These are phyloP conservation scores for Ammodramus savannarum DNA, from an alignment of 2,113 vertebrate genomes.

Conservation along the genomic window DNA sequence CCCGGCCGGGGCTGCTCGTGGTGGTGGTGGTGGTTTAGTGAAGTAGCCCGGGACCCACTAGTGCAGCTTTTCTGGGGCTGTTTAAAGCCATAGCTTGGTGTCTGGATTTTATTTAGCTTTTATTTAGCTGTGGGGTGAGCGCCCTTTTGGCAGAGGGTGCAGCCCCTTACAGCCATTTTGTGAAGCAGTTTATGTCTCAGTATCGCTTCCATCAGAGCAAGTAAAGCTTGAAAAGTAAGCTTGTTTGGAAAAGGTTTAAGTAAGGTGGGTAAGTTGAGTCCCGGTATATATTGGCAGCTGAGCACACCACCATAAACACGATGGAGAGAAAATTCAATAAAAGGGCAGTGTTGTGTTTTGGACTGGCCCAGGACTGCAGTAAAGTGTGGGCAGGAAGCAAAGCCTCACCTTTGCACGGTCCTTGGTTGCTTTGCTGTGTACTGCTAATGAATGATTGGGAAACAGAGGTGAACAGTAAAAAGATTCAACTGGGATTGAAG, in stretches of 20 bases:
- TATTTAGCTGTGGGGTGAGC: not conserved
- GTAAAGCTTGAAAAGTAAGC: not conserved
- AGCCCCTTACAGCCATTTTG: not conserved
- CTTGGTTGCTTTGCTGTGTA: not conserved
- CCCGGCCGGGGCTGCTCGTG: not conserved
- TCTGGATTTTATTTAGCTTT: not conserved
- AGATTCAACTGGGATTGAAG: not conserved
- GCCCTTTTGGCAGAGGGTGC: not conserved
- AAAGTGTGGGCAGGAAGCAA: not conserved
- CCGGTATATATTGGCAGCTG: not conserved
- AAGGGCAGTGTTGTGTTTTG: not conserved
- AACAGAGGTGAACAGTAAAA: not conserved
- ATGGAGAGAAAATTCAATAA: not conserved
- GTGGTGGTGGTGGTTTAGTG: not conserved
- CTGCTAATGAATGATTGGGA: rapidly evolving
- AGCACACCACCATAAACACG: not conserved
- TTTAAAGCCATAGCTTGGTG: too few relatives aligned
- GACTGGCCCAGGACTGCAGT: not conserved
- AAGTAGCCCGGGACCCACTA: rapidly evolving
- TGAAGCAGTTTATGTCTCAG: not conserved
- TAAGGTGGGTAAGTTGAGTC: not conserved
- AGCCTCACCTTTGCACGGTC: not conserved
- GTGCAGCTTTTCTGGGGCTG: not conserved
- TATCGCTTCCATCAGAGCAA: not conserved
- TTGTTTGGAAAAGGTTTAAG: not conserved